Evolutionary conservation across 2,113 vertebrate species (phyloP), one percentile per base, ranked within the genome.

Genomic region (Colinus virginianus): DNA sequence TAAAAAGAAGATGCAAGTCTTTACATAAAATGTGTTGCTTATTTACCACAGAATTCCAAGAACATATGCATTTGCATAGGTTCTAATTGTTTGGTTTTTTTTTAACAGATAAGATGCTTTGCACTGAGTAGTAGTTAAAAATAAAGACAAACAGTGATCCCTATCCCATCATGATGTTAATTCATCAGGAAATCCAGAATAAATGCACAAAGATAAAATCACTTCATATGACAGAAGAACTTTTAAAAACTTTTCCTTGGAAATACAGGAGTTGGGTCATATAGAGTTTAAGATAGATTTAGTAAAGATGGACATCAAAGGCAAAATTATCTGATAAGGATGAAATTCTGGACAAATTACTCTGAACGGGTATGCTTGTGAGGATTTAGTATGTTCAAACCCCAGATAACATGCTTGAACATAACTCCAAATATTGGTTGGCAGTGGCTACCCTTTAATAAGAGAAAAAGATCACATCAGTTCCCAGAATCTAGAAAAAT

Each of bases 1-100:
- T 13, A 88, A 49, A 94, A 95, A 93, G 61, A 95, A 96, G 84
- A 88, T 66, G 64, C 42, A 96, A 93, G 95, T 94, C 23, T n/a
- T 36, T 64, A 38, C 23, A 69, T 56, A 72, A 81, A 81, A 69
- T 87, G 64, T 56, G 8, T 53, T 8, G 7, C n/a, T 61, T 76
- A 61, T 74, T 51, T 56, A 90, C 79, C 71, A n/a, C 42, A 89
- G 88, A 95, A 91, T 94, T 82, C 89, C 78, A 64, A 74, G 78
- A 88, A 67, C 7, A 51, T 70, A 92, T 30, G 16, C 43, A 88
- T 79, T 95, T 88, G 75, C 5, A 1, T 72, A 91, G 71, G 84
- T 96, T 97, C 56, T 82, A 95, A 94, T 69, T 69, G 76, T 79
- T 40, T 48, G 62, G 84, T 94, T 94, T 88, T 48, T 64, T 85